Evolutionary conservation across 2,113 vertebrate species (phyloP).

Genomic region (Trichomycterus rosablanca): DNA sequence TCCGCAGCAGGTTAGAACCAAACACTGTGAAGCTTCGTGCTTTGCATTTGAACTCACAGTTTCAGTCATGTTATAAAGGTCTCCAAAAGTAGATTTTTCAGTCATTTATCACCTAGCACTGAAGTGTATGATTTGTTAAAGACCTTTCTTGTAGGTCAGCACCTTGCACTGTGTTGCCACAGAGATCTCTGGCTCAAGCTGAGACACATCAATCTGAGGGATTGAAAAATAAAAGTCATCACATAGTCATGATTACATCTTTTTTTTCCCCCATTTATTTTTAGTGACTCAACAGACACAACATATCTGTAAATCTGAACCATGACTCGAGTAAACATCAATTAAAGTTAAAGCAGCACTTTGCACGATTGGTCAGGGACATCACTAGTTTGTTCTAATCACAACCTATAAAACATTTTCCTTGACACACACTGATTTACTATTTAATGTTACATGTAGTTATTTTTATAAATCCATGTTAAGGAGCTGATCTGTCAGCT

Average conservation of each 20-base stretch:
- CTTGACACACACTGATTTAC: constrained; percentile 13
- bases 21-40: constrained; percentile 4
- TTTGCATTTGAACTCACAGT: constrained; percentile 3
- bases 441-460: constrained; percentile 17
- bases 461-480: constrained; percentile 32
- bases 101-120: not conserved
- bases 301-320: not conserved
- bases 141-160: constrained; percentile 86
- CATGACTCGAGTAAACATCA: not conserved
- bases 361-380: constrained; percentile 4
- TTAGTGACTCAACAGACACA: constrained; percentile 4
- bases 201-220: constrained; percentile 77
- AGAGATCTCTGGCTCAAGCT: constrained; percentile 83
- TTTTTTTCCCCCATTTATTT: not conserved
- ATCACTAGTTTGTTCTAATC: constrained; percentile 15
- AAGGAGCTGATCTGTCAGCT: constrained; percentile 30
- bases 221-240: constrained; percentile 28
- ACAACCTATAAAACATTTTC: constrained; percentile 7
- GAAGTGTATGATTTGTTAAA: constrained; percentile 61
- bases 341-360: constrained; percentile 6
- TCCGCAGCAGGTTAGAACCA: constrained; percentile 24
- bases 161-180: constrained; percentile 71
- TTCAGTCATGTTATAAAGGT: constrained; percentile 2
- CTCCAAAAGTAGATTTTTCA: not conserved
- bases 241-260: no score